phyloP scores from a whole-genome alignment of 1,140 invertebrate species.

The Pseudachorutes palmiensis region DNA sequence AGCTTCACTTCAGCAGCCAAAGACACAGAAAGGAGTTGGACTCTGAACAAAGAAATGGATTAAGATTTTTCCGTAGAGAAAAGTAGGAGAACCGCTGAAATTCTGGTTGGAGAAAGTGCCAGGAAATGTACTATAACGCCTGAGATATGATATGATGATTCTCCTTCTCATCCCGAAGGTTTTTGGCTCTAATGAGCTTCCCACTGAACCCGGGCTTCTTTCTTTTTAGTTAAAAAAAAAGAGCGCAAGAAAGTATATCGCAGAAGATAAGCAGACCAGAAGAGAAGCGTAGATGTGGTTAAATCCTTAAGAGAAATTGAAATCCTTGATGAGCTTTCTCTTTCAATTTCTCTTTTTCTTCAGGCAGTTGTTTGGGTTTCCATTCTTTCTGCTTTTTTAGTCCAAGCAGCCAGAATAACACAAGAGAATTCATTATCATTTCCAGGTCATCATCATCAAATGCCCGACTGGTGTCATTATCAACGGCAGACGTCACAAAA shows the following conservation, averaged over 20 bases:
- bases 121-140: neutral
- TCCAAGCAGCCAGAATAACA: no score
- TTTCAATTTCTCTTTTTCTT: neutral
- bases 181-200: neutral
- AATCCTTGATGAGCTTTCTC: neutral
- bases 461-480: no score
- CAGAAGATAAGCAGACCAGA: neutral
- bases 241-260: no score
- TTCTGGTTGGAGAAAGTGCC: neutral
- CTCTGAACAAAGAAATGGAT: slow-evolving; percentile 7
- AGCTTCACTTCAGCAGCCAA: neutral
- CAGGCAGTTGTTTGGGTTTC: no score
- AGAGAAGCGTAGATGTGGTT: neutral
- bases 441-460: no score
- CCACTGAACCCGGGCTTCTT: neutral
- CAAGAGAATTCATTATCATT: no score
- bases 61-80: slow-evolving; percentile 5
- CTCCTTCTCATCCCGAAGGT: neutral
- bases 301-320: neutral
- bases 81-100: neutral
- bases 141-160: slow-evolving; percentile 2
- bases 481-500: no score
- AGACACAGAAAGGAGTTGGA: neutral
- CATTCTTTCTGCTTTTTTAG: no score
- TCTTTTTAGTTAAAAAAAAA: neutral